Evolutionary conservation across 2,113 vertebrate species (phyloP), one percentile per base, ranked within the genome.

Genomic region (Pholis gunnellus): DNA sequence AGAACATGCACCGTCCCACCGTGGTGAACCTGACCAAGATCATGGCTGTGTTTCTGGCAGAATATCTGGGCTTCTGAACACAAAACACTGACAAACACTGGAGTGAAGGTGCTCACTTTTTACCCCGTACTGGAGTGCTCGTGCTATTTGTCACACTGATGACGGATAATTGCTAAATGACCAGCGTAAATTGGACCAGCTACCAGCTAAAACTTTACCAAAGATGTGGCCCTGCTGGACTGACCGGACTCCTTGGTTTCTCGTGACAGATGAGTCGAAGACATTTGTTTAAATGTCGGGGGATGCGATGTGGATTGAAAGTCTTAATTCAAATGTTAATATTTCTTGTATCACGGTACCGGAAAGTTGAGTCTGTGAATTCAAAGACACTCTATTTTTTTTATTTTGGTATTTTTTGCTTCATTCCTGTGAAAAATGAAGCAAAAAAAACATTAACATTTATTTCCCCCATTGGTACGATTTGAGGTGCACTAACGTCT

Each of bases 21-120:
- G 87, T 97, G 7, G 94, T 96, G 79, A 98, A 98, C 91, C 95
- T 99, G 59, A 95, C 94, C 77, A 96, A 94, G 79, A 94, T 97
- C 93, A 86, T 98, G 20, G 89, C 93, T 0, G 86, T 96, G 74
- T 99, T 99, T 57, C 78, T 98, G 85, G 94, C 95, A 0, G 97
- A 98, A 63, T 97, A 97, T 71, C 91, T 97, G 76, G 95, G 95
- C 20, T 93, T 97, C 46, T 96, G 66, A 94, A 50, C 67, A 50
- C 25, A 29, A 63, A 36, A 40, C 75, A n/a, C 25, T 13, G 14
- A 74, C 25, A 18, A 8, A 7, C 31, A 31, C 11, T 59, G 63
- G 10, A 11, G 25, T 48, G 52, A 15, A 17, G 8, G 20, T 56
- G 17, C 25, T 50, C 11, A 38, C 38, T 27, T n/a, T 54, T 20